phyloP scores from a whole-genome alignment of 2,888 invertebrate species.

The Caenorhabditis japonica region DNA sequence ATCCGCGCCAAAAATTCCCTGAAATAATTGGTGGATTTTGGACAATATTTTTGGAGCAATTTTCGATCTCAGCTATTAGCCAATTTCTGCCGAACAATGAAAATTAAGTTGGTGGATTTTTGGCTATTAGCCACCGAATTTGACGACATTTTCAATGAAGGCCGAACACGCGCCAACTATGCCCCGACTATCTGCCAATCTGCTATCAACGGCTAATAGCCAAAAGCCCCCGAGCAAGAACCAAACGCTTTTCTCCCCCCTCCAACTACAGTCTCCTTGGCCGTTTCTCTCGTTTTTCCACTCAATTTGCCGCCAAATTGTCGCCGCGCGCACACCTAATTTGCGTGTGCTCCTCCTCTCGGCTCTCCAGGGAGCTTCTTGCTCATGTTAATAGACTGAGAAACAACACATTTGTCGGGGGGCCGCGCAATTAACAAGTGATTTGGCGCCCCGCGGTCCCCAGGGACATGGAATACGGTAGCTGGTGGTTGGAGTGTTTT shows the following conservation, averaged over 20 bases:
- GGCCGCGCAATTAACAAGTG: slow-evolving; percentile 48
- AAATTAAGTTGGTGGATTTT: too few species aligned
- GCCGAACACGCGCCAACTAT: too few species aligned
- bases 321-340: slow-evolving; percentile 22
- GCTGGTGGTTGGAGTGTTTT: not conserved
- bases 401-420: slow-evolving; percentile 24
- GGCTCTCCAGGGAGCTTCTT: slow-evolving; percentile 4
- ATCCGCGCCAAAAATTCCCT: too few species aligned
- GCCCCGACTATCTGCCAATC: too few species aligned
- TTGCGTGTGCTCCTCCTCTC: slow-evolving; percentile 16
- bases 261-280: not conserved
- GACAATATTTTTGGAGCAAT: too few species aligned
- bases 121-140: too few species aligned
- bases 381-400: slow-evolving; percentile 38
- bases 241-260: not conserved
- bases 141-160: too few species aligned
- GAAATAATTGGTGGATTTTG: too few species aligned
- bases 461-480: slow-evolving; percentile 14
- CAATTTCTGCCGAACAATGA: too few species aligned
- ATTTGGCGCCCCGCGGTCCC: slow-evolving; percentile 45
- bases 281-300: not conserved
- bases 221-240: too few species aligned
- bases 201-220: too few species aligned
- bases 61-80: too few species aligned
- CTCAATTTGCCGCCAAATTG: slow-evolving; percentile 28